Base-by-base conservation (phyloP, 2,888 invertebrate species). In the Eupeodes latifasciatus region DNA sequence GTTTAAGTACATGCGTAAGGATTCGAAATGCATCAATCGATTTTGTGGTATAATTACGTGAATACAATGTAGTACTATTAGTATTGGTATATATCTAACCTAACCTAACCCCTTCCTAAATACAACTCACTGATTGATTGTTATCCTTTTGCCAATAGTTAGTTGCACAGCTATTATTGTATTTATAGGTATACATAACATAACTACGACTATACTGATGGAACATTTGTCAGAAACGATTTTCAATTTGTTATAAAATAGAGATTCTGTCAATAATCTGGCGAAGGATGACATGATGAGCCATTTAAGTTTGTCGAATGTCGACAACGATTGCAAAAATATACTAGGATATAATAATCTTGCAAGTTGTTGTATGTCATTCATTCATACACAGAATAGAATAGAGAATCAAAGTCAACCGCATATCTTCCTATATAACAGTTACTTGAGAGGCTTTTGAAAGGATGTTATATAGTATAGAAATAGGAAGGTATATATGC, bases 111-210 rank as follows among this genome's bases (percentile, higher is more conserved):
- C 27, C 36, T 7, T 40, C 4, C 40, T 7, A 40, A 5, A 16
- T 19, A 49, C 55, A 61, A 62, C 51, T 40, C 16, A 57, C 84
- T 85, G 88, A 85, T 88, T 88, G 88, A 88, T 88, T 85, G 75
- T 88, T 85, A 85, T 85, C 85, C 81, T 74, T 53, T 75, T 74
- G 67, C 62, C 62, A 81, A 78, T 88, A 81, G 66, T 69, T 69
- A 75, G 69, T 57, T 55, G 59, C 64, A 49, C 64, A 49, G n/a
- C 47, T n/a, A 44, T 14, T 27, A 40, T 53, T 79, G 78, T 82
- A 36, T 75, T 14, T 16, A 16, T 7, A 27, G 27, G 11, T 0
- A 2, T 19, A 19, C 27, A 47, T 40, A 40, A 40, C 5, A 9
- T 40, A 40, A 27, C 27, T 27, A 27, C 27, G 27, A 27, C 19